These are phyloP conservation scores for Microplitis deprimator DNA, from an alignment of 2,888 invertebrate genomes.

Conservation along the genomic window DNA sequence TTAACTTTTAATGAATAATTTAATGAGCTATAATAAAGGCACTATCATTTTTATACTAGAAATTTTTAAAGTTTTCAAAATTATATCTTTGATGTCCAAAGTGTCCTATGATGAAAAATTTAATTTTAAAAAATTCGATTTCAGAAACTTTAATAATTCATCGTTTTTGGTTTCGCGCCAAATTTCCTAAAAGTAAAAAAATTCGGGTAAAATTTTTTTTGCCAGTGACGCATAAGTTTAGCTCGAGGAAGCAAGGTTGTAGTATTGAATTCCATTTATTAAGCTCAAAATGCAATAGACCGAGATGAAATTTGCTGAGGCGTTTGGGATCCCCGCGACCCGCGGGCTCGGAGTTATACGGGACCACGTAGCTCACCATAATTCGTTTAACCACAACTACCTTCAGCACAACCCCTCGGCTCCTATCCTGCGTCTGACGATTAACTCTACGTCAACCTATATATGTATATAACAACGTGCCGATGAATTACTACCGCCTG, in stretches of 20 bases:
- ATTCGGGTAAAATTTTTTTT: neutral
- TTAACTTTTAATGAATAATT: neutral
- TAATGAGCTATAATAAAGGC: neutral
- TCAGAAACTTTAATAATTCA: no score
- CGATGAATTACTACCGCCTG: conserved; percentile 37
- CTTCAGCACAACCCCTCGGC: conserved; percentile 17
- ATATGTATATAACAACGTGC: neutral
- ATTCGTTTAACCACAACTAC: conserved; percentile 42
- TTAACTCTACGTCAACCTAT: conserved; percentile 38
- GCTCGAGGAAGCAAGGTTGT: neutral
- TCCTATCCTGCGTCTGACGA: conserved; percentile 33
- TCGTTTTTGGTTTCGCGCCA: no score
- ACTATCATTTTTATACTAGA: no score
- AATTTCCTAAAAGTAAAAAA: no score
- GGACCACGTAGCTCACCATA: conserved; percentile 35
- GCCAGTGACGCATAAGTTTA: neutral
- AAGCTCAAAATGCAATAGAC: neutral
- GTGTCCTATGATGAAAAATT: no score
- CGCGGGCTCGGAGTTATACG: conserved; percentile 23
- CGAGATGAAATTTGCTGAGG: neutral
- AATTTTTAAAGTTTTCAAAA: no score
- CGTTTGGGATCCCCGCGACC: neutral
- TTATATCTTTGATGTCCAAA: no score
- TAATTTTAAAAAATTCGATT: no score
- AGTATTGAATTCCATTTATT: neutral